Percentiles rank a stretch among this genome's conserved stretches.
Evolutionary conservation across 2,113 vertebrate genomes (phyloP).

Genomic region (Apteryx owenii): DNA sequence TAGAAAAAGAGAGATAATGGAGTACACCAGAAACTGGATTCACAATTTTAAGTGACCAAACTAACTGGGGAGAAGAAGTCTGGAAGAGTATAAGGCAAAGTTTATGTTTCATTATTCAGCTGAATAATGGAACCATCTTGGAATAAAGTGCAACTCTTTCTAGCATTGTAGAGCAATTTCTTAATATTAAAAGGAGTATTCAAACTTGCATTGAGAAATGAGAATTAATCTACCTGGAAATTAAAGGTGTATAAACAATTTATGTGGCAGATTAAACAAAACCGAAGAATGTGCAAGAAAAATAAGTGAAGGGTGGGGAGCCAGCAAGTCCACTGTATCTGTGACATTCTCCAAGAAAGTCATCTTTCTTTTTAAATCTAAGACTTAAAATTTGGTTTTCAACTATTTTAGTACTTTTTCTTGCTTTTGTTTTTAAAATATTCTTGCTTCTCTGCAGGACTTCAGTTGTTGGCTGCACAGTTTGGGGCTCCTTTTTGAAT

Average conservation of each 20-base stretch:
- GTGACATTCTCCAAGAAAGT: not conserved
- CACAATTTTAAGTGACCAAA: not conserved
- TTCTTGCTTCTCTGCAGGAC: not conserved
- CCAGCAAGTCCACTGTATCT: not conserved
- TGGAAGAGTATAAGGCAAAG: not conserved
- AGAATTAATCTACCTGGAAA: not conserved
- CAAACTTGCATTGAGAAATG: not conserved
- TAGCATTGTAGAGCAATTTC: not conserved
- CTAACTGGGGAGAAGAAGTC: not conserved
- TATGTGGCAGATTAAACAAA: not conserved
- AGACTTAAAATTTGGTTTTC: not conserved
- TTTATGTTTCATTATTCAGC: not conserved
- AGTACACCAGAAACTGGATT: not conserved
- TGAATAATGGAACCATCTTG: not conserved
- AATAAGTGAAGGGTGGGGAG: not conserved
- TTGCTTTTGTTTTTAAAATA: not conserved
- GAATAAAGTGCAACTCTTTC: not conserved
- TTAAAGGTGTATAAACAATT: not conserved
- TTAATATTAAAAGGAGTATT: not conserved
- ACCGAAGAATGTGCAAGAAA: not conserved
- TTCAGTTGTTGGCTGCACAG: not conserved
- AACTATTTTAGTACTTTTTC: not conserved
- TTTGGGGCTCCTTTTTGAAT: not conserved
- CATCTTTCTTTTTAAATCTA: not conserved
- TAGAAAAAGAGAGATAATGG: not conserved